phyloP scores from a whole-genome alignment of 2,113 vertebrate species.

The Gobius niger region DNA sequence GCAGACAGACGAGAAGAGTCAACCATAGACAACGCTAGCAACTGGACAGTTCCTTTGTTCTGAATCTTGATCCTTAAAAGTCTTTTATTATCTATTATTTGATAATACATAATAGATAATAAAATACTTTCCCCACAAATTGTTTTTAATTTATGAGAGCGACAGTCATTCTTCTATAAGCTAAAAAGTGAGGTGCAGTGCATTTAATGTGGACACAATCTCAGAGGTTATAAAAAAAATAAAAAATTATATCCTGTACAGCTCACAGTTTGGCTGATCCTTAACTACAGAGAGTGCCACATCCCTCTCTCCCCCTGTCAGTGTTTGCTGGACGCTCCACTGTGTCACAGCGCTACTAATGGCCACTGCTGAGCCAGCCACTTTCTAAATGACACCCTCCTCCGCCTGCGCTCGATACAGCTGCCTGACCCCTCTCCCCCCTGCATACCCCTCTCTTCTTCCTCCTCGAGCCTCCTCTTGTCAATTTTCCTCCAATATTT shows the following conservation, averaged over 20 bases:
- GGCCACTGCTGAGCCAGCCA: slow-evolving; percentile 75
- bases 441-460: slow-evolving; percentile 13
- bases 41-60: too few relatives aligned
- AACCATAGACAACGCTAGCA: too few relatives aligned
- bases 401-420: slow-evolving; percentile 69
- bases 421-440: slow-evolving; percentile 48
- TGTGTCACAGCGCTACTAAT: slow-evolving; percentile 72
- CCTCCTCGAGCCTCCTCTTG: slow-evolving; percentile 28
- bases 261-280: background rate
- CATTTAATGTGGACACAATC: too few relatives aligned
- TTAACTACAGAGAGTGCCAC: slow-evolving; percentile 26
- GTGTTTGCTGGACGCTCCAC: slow-evolving; percentile 62
- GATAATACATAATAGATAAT: too few relatives aligned
- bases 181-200: too few relatives aligned
- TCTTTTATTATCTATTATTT: too few relatives aligned
- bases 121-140: too few relatives aligned
- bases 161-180: background rate
- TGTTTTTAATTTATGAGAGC: background rate
- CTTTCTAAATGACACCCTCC: slow-evolving; percentile 76
- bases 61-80: too few relatives aligned
- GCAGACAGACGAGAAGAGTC: too few relatives aligned
- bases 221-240: too few relatives aligned
- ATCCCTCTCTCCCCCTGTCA: slow-evolving; percentile 35
- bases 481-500: slow-evolving; percentile 52
- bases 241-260: too few relatives aligned